Conservation (phyloP, 2,888 invertebrate genomes). For the Rambutsinella grinnellia region DNA sequence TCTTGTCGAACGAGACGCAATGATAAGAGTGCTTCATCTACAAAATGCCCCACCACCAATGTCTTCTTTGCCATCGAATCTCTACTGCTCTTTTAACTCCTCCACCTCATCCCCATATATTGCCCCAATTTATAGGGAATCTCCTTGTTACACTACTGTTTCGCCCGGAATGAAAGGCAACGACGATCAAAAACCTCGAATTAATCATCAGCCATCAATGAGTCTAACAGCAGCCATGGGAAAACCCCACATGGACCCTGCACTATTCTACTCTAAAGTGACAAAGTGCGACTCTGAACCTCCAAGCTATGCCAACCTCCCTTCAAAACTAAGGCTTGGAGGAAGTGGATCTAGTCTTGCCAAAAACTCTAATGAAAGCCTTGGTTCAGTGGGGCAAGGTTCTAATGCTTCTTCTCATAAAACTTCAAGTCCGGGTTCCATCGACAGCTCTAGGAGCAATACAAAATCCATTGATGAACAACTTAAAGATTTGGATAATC, state of each 20-base stretch:
- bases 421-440: slow-evolving; percentile 60
- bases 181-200: slow-evolving; percentile 35
- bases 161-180: slow-evolving; percentile 17
- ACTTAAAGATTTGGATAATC: slow-evolving; percentile 85
- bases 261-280: slow-evolving; percentile 63
- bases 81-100: slow-evolving; percentile 60
- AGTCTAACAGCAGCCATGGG: slow-evolving; percentile 60
- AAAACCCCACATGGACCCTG: slow-evolving; percentile 50
- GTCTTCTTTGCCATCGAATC: slow-evolving; percentile 55
- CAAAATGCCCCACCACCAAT: slow-evolving; percentile 58
- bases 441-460: slow-evolving; percentile 59
- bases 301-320: slow-evolving; percentile 65
- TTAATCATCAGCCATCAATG: slow-evolving; percentile 61
- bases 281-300: slow-evolving; percentile 65
- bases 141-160: slow-evolving; percentile 57
- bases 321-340: slow-evolving; percentile 61
- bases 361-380: slow-evolving; percentile 65
- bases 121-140: slow-evolving; percentile 57
- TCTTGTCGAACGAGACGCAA: slow-evolving; percentile 89
- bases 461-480: slow-evolving; percentile 77
- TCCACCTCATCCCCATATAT: slow-evolving; percentile 38
- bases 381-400: slow-evolving; percentile 59
- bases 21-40: slow-evolving; percentile 86
- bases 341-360: slow-evolving; percentile 65
- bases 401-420: slow-evolving; percentile 52